Percentiles rank a stretch among this genome's conserved stretches.
These are phyloP conservation scores for Heterotis niloticus DNA, from an alignment of 2,113 vertebrate genomes.

Conservation along the genomic window DNA sequence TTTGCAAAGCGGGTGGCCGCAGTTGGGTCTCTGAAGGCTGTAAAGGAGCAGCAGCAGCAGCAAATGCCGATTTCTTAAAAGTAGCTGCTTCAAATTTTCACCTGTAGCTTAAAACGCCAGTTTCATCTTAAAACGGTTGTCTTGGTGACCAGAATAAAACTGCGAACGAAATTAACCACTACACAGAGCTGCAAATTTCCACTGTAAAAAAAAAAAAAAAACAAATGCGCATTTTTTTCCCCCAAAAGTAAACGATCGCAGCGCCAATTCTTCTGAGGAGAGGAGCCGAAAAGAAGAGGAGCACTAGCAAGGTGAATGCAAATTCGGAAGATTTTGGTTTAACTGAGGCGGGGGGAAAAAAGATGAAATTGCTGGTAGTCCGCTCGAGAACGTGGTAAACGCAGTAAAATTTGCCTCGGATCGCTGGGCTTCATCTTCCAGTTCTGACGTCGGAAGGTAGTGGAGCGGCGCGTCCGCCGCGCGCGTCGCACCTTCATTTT, in stretches of 20 bases:
- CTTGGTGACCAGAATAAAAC: neutral
- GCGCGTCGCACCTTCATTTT: neutral
- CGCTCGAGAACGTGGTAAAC: neutral
- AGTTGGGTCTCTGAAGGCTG: conserved; percentile 14
- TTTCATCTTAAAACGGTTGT: neutral
- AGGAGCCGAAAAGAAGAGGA: neutral
- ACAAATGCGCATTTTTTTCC: conserved; percentile 10
- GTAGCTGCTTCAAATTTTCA: conserved; percentile 22
- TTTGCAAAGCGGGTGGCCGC: conserved; percentile 15
- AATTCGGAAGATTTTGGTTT: neutral
- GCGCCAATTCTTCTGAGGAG: conserved; percentile 14
- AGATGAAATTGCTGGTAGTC: neutral
- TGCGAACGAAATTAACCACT: neutral
- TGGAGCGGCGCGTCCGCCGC: neutral
- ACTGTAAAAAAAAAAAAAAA: neutral
- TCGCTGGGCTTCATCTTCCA: neutral
- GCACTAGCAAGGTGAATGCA: neutral
- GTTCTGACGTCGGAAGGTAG: neutral
- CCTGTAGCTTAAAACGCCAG: conserved; percentile 12
- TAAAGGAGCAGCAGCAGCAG: conserved; percentile 10
- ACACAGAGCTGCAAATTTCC: neutral
- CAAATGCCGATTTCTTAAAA: conserved; percentile 24
- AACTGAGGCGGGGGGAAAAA: neutral
- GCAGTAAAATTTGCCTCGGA: neutral
- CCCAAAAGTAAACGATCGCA: conserved; percentile 9